Conservation (phyloP, 1,140 invertebrate species). For the Magallana angulata region DNA sequence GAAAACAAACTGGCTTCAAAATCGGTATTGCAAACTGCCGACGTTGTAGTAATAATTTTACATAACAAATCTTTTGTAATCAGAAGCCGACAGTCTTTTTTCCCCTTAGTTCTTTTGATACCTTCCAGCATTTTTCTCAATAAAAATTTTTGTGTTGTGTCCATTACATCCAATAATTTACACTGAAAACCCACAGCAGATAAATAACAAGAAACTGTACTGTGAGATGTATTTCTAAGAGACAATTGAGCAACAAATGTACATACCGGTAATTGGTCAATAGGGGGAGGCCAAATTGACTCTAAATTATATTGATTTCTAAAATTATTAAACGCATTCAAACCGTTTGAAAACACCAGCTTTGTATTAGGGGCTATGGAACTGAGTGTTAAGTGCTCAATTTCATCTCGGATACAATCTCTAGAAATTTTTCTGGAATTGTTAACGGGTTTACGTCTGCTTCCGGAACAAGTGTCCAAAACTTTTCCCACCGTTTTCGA, state of each 20-base stretch:
- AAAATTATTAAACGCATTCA: not conserved
- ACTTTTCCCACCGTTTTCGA: slow-evolving; percentile 15
- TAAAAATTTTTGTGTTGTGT: not conserved
- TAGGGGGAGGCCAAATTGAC: not conserved
- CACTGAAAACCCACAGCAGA: not conserved
- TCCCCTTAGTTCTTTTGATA: not conserved
- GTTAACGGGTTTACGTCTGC: not conserved
- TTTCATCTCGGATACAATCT: not conserved
- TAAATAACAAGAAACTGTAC: not conserved
- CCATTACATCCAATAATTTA: not conserved
- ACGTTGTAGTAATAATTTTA: not conserved
- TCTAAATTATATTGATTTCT: not conserved
- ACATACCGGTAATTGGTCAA: not conserved
- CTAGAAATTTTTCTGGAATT: not conserved
- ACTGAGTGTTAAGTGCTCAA: not conserved
- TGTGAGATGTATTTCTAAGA: not conserved
- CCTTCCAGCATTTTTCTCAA: not conserved
- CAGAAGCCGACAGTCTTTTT: not conserved
- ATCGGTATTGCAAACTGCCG: not conserved
- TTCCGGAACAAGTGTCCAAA: not conserved
- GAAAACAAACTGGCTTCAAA: not conserved
- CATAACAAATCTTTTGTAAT: not conserved
- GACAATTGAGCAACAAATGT: not conserved
- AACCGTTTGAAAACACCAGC: not conserved
- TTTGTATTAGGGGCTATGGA: not conserved